These are phyloP conservation scores for Acanthosepion lycidas DNA, from an alignment of 2,888 invertebrate species.

Conservation along the genomic window DNA sequence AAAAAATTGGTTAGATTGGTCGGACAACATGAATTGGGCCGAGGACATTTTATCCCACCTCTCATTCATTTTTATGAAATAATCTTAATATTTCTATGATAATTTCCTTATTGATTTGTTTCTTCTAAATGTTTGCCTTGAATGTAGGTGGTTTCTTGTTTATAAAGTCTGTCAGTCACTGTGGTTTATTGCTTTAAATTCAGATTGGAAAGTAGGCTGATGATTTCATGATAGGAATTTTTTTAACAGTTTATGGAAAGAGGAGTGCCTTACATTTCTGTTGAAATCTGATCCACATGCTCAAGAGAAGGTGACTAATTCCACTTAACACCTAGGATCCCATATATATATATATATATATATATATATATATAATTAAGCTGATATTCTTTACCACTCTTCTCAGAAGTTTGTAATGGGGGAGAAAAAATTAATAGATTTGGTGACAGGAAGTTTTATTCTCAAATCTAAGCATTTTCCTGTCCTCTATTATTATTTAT, in stretches of 20 bases:
- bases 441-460: slow-evolving; percentile 14
- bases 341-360: neutral
- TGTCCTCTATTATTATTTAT: neutral
- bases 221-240: neutral
- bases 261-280: neutral
- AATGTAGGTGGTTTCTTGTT: neutral
- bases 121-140: too few relatives aligned
- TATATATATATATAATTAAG: neutral
- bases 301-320: neutral
- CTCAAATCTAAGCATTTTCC: neutral
- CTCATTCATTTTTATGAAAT: too few relatives aligned
- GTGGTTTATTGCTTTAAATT: neutral
- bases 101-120: too few relatives aligned
- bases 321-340: neutral
- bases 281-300: neutral
- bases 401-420: neutral
- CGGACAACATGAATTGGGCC: too few relatives aligned
- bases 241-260: neutral
- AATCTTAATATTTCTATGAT: too few relatives aligned
- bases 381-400: neutral
- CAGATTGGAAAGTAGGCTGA: neutral
- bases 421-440: neutral
- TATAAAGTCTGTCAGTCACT: neutral
- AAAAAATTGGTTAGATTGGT: too few relatives aligned
- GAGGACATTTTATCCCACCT: too few relatives aligned